Evolutionary conservation across 2,113 vertebrate species (phyloP).

Genomic region (Excalfactoria chinensis): DNA sequence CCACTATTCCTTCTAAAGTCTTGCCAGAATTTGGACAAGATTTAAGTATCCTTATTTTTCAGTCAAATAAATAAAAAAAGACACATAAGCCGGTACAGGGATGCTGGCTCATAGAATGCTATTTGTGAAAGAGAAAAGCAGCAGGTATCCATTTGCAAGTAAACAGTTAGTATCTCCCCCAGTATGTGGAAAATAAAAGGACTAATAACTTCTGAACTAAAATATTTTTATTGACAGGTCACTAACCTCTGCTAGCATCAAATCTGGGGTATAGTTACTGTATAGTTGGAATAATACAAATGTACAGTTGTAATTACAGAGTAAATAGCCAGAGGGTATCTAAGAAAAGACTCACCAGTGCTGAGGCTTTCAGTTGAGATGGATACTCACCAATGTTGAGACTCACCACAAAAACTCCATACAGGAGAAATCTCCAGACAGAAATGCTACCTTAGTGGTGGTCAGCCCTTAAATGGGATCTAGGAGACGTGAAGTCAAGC

Average conservation of each 20-base stretch:
- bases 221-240: background rate
- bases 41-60: background rate
- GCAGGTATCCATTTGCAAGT: background rate
- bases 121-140: background rate
- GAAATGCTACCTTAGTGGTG: too few relatives aligned
- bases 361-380: too few relatives aligned
- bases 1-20: background rate
- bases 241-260: background rate
- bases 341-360: too few relatives aligned
- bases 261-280: background rate
- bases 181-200: background rate
- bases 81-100: background rate
- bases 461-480: too few relatives aligned
- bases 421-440: too few relatives aligned
- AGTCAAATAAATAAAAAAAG: background rate
- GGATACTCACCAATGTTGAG: too few relatives aligned
- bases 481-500: too few relatives aligned
- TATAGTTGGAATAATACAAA: too few relatives aligned
- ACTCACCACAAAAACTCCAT: too few relatives aligned
- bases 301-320: too few relatives aligned
- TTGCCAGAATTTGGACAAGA: background rate
- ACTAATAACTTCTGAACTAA: background rate
- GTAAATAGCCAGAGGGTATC: too few relatives aligned
- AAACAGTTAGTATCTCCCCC: background rate
- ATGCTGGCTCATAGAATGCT: background rate